Conservation (phyloP, 2,113 vertebrate species). For the Chamaea fasciata region DNA sequence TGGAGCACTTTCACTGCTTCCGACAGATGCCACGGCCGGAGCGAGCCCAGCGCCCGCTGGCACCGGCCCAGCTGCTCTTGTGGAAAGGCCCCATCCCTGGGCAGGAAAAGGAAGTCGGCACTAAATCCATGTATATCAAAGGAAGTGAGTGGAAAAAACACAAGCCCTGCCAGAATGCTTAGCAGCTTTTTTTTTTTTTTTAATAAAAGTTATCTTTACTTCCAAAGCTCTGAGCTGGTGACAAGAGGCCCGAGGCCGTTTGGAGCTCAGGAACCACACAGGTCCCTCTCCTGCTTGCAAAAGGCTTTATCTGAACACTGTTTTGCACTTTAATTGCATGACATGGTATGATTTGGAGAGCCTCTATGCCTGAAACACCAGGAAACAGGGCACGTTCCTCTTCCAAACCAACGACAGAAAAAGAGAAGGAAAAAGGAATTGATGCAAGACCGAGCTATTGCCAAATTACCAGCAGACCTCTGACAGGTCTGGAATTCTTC, state of each 20-base stretch:
- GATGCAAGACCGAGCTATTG: neutral
- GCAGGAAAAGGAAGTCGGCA: constrained; percentile 93
- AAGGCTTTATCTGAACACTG: neutral
- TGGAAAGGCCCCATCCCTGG: constrained; percentile 73
- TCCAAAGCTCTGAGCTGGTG: neutral
- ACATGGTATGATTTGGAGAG: neutral
- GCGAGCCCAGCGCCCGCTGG: constrained; percentile 73
- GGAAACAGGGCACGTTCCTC: neutral
- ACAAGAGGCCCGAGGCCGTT: neutral
- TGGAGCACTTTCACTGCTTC: constrained; percentile 72
- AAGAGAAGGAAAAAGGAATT: neutral
- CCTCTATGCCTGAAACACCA: neutral
- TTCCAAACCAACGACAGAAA: neutral
- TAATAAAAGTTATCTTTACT: neutral
- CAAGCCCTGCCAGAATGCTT: constrained; percentile 65
- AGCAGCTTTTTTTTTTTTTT: neutral
- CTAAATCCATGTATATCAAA: constrained; percentile 81
- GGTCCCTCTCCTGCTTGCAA: neutral
- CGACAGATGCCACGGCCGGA: neutral
- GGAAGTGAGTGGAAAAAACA: constrained; percentile 86
- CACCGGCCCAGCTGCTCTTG: constrained; percentile 77
- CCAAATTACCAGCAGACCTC: neutral
- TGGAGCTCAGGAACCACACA: neutral
- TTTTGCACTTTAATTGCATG: neutral
- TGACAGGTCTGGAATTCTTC: neutral